A percentile compares a stretch with the other conserved stretches of the same genome.
Conservation (phyloP, 2,113 vertebrate species). For the Oryzias curvinotus region DNA sequence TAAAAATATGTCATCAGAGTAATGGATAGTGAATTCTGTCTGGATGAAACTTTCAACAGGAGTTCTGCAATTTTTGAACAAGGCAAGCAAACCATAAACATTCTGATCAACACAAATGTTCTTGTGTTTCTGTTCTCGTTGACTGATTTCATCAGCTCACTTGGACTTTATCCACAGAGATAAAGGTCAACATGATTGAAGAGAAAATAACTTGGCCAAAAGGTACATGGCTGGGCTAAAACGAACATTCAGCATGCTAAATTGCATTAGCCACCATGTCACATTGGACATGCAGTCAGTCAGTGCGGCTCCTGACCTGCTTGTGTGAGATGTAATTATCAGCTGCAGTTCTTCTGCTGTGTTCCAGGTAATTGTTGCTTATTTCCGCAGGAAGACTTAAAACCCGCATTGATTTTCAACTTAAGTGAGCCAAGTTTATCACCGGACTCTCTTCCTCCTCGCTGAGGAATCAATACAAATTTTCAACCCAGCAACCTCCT, state of each 20-base stretch:
- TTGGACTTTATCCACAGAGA: constrained; percentile 45
- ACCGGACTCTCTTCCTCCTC: constrained; percentile 74
- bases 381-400: constrained; percentile 82
- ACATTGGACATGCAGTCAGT: constrained; percentile 57
- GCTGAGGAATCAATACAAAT: constrained; percentile 85
- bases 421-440: constrained; percentile 90
- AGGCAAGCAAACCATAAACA: constrained; percentile 38
- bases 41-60: constrained; percentile 23
- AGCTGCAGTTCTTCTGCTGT: constrained; percentile 59
- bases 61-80: constrained; percentile 25
- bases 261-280: constrained; percentile 58
- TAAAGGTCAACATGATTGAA: constrained; percentile 64
- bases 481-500: constrained; percentile 73
- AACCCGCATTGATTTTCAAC: constrained; percentile 86
- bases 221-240: constrained; percentile 42
- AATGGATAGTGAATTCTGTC: constrained; percentile 16
- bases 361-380: constrained; percentile 79
- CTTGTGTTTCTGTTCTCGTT: constrained; percentile 11
- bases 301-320: constrained; percentile 62
- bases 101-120: constrained; percentile 20
- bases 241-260: constrained; percentile 32
- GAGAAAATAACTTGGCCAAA: constrained; percentile 28
- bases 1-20: too few relatives aligned
- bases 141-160: constrained; percentile 25
- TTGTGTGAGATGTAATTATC: constrained; percentile 78